Conservation (phyloP, 2,797 vertebrate species). For the Acrossocheilus wenchowensis region DNA sequence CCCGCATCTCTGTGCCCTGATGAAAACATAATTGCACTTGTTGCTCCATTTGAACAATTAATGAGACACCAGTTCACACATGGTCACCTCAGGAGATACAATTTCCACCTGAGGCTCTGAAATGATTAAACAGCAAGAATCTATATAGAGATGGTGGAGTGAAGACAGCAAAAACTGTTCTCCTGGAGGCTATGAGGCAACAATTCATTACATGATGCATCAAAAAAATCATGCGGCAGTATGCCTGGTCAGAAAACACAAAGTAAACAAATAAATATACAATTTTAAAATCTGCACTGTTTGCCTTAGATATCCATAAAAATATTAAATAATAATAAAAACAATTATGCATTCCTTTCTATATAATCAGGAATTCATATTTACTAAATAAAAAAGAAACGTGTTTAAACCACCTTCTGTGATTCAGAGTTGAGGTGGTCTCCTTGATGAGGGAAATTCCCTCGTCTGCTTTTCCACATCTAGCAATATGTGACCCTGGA, state of each 20-base stretch:
- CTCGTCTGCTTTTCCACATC: background rate
- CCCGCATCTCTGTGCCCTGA: background rate
- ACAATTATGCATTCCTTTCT: background rate
- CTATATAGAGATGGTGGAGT: background rate
- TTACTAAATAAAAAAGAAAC: background rate
- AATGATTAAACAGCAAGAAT: slow-evolving; percentile 2
- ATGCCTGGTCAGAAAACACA: background rate
- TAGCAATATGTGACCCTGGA: background rate
- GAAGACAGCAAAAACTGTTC: slow-evolving; percentile 11
- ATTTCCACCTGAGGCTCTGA: slow-evolving; percentile 3
- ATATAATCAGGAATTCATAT: too few relatives aligned
- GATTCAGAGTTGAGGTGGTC: background rate
- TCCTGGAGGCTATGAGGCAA: background rate
- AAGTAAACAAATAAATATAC: background rate
- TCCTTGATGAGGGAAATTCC: background rate
- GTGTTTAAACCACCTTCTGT: background rate
- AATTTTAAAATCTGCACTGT: background rate
- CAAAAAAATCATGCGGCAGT: background rate
- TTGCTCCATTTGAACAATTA: background rate
- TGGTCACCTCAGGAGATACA: background rate
- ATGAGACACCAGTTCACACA: background rate
- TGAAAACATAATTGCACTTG: slow-evolving; percentile 4
- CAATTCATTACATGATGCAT: background rate
- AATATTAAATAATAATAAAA: background rate
- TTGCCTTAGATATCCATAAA: background rate